Base-by-base conservation (phyloP, 2,888 invertebrate species). In the Morpho helenor region DNA sequence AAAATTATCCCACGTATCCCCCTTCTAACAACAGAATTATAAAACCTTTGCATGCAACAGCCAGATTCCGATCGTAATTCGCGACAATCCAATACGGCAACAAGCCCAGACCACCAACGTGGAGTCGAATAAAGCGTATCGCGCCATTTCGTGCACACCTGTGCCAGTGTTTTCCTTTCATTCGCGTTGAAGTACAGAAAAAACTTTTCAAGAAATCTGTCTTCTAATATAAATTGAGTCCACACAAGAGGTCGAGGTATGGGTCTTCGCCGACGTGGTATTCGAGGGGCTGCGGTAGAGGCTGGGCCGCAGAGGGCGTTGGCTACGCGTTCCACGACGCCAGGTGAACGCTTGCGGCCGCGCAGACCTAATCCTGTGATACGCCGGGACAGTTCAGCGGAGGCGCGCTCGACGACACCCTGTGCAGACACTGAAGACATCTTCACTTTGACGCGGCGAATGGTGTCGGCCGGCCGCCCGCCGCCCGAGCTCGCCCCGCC, bases 391-490 rank as follows among this genome's bases (percentile, higher is more conserved):
- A 97, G 92, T 87, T 97, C 97, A 67, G 97, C 97, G 71, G 96
- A 96, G 74, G 97, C 97, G 76, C 97, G 93, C 92, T 97, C 97
- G 84, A 97, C 97, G 77, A 97, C 96, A 76, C 96, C 96, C 87
- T 96, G 96, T 73, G 96, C 95, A 72, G 96, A 96, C 89, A 96
- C 95, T 76, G 95, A 95, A 80, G 95, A 95, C 95, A 95, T 95
- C 77, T 87, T 89, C 77, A 88, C 87, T 75, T 90, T 88, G 59
- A 91, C 91, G 71, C 89, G 84, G 65, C 88, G 83, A 65, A 89
- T 84, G 65, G 89, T 86, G 78, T 89, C 88, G 66, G 80, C 83
- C 63, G 81, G 76, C 65, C 87, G 84, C 64, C 79, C 79, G 61
- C 77, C 82, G 66, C 71, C 72, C 62, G 73, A 69, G 66, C 72